These are phyloP conservation scores for Catocala sponsa DNA, from an alignment of 2,888 invertebrate genomes.

Conservation along the genomic window DNA sequence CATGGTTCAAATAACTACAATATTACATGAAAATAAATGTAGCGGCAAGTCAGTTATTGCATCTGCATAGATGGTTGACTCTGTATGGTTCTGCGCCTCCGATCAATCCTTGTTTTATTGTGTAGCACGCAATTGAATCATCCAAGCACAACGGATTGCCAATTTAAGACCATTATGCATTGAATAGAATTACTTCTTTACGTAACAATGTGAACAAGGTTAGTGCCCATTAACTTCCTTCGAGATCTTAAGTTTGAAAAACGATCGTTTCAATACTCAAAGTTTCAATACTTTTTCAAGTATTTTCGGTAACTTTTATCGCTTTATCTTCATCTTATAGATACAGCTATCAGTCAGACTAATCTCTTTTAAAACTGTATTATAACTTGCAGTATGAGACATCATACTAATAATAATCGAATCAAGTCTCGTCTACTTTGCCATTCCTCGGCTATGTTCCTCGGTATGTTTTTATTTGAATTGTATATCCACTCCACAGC, in stretches of 20 bases:
- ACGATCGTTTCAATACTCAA: not conserved
- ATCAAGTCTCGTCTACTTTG: slow-evolving; percentile 25
- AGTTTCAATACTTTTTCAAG: not conserved
- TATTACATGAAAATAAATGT: slow-evolving; percentile 45
- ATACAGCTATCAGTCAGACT: slow-evolving; percentile 8
- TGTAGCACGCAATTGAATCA: slow-evolving; percentile 66
- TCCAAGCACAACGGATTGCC: slow-evolving; percentile 71
- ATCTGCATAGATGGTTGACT: slow-evolving; percentile 50
- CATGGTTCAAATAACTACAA: not conserved
- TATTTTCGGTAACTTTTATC: slow-evolving; percentile 11
- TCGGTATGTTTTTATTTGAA: slow-evolving; percentile 62
- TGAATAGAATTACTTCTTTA: slow-evolving; percentile 62
- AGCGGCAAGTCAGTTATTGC: slow-evolving; percentile 73
- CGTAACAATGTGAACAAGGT: slow-evolving; percentile 53
- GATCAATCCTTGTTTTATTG: slow-evolving; percentile 66
- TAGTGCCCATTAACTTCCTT: slow-evolving; percentile 23
- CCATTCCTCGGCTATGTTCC: slow-evolving; percentile 56
- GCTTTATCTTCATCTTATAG: slow-evolving; percentile 14
- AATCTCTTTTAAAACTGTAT: slow-evolving; percentile 14
- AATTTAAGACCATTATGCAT: slow-evolving; percentile 70
- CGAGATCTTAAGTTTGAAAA: not conserved
- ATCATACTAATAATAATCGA: slow-evolving; percentile 34
- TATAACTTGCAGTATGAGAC: slow-evolving; percentile 35
- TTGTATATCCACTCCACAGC: slow-evolving; percentile 63
- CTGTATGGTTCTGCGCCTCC: slow-evolving; percentile 64